These are phyloP conservation scores for Selenia dentaria DNA, from an alignment of 2,888 invertebrate genomes.

Conservation along the genomic window DNA sequence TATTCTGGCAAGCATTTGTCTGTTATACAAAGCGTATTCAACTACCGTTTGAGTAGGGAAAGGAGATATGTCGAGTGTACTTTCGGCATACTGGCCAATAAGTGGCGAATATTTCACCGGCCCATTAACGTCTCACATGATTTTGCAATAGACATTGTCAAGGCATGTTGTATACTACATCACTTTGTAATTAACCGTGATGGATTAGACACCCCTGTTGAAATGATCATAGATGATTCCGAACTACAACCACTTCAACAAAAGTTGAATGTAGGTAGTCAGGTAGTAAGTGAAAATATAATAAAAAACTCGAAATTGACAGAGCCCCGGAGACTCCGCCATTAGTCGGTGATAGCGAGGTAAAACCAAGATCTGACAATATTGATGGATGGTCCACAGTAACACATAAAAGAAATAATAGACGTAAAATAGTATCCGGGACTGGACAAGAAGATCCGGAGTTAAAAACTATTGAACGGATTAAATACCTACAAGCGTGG, in stretches of 20 bases:
- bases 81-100: slow-evolving; percentile 28
- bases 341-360: no score
- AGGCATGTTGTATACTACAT: slow-evolving; percentile 2
- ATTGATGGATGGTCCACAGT: no score
- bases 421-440: no score
- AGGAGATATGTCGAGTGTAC: slow-evolving; percentile 30
- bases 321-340: no score
- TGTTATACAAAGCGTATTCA: slow-evolving; percentile 9
- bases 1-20: slow-evolving; percentile 23
- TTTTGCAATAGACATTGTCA: neutral
- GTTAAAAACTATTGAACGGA: no score
- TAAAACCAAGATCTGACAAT: no score
- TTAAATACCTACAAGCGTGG: no score
- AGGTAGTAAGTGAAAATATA: slow-evolving; percentile 33
- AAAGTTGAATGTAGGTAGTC: slow-evolving; percentile 30
- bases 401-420: no score
- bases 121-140: neutral
- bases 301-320: no score
- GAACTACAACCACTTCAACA: slow-evolving; percentile 30
- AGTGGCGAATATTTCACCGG: neutral
- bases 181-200: slow-evolving; percentile 23
- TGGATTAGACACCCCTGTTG: slow-evolving; percentile 30
- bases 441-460: no score
- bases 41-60: slow-evolving; percentile 11
- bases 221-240: slow-evolving; percentile 35